A percentile compares a stretch with the other conserved stretches of the same genome.
phyloP scores from a whole-genome alignment of 2,888 invertebrate species.

The Rhaphigaster nebulosa region DNA sequence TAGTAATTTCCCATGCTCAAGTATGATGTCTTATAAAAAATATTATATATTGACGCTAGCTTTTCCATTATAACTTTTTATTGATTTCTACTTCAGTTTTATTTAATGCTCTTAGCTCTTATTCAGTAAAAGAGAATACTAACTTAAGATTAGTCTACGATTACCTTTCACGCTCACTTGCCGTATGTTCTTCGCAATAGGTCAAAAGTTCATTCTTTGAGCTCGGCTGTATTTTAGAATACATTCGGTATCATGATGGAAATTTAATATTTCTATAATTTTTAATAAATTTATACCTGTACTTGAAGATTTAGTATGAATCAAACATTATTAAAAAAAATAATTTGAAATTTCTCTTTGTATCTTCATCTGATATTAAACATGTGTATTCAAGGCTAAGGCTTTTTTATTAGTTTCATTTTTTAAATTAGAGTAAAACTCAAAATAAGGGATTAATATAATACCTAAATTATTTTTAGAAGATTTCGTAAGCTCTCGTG shows the following conservation, averaged over 20 bases:
- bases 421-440: background rate
- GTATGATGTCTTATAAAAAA: too few species aligned
- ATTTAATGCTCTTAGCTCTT: background rate
- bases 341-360: background rate
- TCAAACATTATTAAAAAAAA: too few species aligned
- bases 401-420: background rate
- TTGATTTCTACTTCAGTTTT: background rate
- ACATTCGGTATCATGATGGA: background rate
- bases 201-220: slow-evolving; percentile 35
- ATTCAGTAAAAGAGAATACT: background rate
- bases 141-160: background rate
- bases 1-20: too few species aligned
- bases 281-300: background rate
- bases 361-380: background rate
- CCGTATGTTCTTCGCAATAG: slow-evolving; percentile 5
- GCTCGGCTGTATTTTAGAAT: background rate
- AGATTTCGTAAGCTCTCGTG: too few species aligned
- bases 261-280: background rate
- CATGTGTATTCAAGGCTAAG: background rate
- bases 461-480: background rate
- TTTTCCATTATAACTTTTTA: too few species aligned
- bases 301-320: too few species aligned
- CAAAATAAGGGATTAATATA: background rate
- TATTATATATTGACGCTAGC: too few species aligned
- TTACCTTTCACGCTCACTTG: slow-evolving; percentile 30